These are phyloP conservation scores for Chrysomallon squamiferum DNA, from an alignment of 1,140 invertebrate species.

Conservation along the genomic window DNA sequence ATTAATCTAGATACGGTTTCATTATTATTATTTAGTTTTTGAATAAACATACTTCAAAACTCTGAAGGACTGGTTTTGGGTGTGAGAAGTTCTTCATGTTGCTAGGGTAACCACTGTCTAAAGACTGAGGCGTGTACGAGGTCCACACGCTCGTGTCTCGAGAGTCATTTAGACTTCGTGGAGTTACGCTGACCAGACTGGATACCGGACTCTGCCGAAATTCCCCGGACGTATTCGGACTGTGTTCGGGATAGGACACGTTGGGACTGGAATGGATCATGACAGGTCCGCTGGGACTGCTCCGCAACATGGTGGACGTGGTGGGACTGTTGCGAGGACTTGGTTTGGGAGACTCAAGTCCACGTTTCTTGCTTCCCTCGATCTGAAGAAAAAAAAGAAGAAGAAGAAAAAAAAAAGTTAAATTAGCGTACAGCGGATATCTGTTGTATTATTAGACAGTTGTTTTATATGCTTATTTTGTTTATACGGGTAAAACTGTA, in stretches of 20 bases:
- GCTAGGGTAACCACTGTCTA: not conserved
- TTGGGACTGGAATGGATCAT: constrained; percentile 12
- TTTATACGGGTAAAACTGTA: too few relatives aligned
- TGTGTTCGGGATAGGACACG: not conserved
- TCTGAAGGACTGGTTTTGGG: constrained; percentile 34
- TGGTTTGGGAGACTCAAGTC: constrained; percentile 1
- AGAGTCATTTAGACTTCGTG: constrained; percentile 39
- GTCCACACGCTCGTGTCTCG: constrained; percentile 24
- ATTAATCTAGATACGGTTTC: too few relatives aligned
- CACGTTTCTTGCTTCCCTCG: not conserved
- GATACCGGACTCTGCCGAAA: constrained; percentile 28
- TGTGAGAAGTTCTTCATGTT: constrained; percentile 10
- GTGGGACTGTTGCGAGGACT: constrained; percentile 13
- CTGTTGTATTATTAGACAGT: too few relatives aligned
- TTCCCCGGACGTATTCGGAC: constrained; percentile 12
- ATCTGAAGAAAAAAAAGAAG: constrained; percentile 1
- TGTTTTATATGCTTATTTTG: too few relatives aligned
- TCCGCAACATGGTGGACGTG: not conserved
- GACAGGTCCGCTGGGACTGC: constrained; percentile 10
- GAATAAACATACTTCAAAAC: constrained; percentile 32
- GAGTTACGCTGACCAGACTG: constrained; percentile 46
- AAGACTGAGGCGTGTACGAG: not conserved
- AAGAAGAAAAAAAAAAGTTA: too few relatives aligned
- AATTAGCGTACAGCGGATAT: too few relatives aligned
- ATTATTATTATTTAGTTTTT: too few relatives aligned